Evolutionary conservation across 1,140 invertebrate genomes (phyloP).

Genomic region (Drosophila tristis): DNA sequence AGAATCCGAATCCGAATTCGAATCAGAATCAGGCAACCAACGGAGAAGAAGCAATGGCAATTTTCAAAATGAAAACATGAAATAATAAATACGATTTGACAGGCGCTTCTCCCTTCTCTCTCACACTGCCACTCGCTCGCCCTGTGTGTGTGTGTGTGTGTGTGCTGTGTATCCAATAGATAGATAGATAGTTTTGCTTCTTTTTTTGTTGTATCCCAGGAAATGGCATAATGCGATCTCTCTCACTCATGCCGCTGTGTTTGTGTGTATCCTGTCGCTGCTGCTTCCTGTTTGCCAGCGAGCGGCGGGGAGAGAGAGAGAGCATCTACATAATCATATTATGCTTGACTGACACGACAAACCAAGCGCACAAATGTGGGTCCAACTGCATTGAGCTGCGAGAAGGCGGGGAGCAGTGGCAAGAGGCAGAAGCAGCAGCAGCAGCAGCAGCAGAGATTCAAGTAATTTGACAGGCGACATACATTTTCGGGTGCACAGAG

Average conservation of each 20-base stretch:
- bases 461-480: conserved; percentile 82
- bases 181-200: conserved; percentile 40
- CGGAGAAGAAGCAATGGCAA: conserved; percentile 56
- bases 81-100: conserved; percentile 82
- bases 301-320: conserved; percentile 15
- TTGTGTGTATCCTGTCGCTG: conserved; percentile 16
- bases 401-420: background rate
- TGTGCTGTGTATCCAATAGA: conserved; percentile 45
- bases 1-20: too few relatives aligned
- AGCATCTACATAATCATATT: conserved; percentile 82
- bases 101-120: conserved; percentile 34
- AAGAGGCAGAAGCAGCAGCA: conserved; percentile 21
- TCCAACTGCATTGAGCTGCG: conserved; percentile 75
- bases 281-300: conserved; percentile 7
- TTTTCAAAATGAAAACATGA: conserved; percentile 83
- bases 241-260: background rate
- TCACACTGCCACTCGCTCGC: too few relatives aligned
- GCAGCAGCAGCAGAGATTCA: conserved; percentile 63
- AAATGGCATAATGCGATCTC: conserved; percentile 4
- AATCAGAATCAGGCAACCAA: too few relatives aligned
- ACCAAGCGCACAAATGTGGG: conserved; percentile 81
- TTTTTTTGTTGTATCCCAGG: conserved; percentile 31
- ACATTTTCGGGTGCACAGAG: conserved; percentile 65
- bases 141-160: too few relatives aligned
- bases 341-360: conserved; percentile 81